Conservation (phyloP, 2,113 vertebrate species). For the Electrona antarctica region DNA sequence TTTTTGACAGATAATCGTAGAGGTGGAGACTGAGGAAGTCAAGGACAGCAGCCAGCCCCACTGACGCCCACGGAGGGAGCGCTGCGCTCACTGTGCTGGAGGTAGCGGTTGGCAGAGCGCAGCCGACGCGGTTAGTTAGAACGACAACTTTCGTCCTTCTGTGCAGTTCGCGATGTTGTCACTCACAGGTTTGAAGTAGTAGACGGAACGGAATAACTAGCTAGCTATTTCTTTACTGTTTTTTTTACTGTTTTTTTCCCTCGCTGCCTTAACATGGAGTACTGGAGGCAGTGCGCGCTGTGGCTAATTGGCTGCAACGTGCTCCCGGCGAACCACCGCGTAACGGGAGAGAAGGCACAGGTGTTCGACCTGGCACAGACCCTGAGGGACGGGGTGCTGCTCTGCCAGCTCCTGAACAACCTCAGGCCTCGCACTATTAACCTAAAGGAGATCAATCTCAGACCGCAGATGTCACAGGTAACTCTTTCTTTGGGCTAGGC, state of each 20-base stretch:
- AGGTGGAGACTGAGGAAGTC: constrained; percentile 57
- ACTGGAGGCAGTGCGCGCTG: constrained; percentile 89
- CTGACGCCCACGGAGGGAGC: not conserved
- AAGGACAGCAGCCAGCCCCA: not conserved
- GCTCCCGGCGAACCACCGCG: constrained; percentile 87
- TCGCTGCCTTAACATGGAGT: constrained; percentile 81
- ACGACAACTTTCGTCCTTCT: not conserved
- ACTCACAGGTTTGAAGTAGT: not conserved
- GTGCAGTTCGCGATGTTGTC: constrained; percentile 26
- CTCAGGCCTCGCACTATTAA: constrained; percentile 85
- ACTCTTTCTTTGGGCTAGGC: too few relatives aligned
- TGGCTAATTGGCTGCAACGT: constrained; percentile 93
- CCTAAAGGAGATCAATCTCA: constrained; percentile 90
- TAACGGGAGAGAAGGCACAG: constrained; percentile 89
- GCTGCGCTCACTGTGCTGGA: constrained; percentile 2
- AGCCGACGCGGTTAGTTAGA: not conserved
- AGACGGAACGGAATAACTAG: not conserved
- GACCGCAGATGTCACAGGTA: constrained; percentile 96
- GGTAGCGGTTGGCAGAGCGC: not conserved
- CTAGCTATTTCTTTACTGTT: not conserved
- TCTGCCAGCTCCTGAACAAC: constrained; percentile 93
- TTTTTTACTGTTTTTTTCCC: not conserved
- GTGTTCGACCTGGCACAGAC: constrained; percentile 93
- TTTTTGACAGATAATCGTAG: not conserved
- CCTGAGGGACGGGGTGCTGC: constrained; percentile 90